Percentiles rank a stretch among this genome's conserved stretches.
These are phyloP conservation scores for Apis dorsata DNA, from an alignment of 1,140 invertebrate genomes.

Conservation along the genomic window DNA sequence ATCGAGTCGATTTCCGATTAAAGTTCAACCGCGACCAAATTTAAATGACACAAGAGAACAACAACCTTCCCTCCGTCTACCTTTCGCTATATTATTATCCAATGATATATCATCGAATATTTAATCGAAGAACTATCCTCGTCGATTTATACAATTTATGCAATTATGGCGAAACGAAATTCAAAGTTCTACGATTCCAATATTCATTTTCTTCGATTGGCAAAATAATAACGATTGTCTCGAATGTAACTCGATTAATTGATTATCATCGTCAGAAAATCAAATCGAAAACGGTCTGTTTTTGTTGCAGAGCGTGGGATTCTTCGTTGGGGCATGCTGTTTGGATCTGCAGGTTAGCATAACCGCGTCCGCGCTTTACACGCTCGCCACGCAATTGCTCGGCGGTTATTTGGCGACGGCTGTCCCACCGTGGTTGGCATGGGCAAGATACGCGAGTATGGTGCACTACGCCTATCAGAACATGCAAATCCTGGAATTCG, in stretches of 20 bases:
- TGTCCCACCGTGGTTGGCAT: conserved; percentile 89
- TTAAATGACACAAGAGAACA: not conserved
- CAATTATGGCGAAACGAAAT: no score
- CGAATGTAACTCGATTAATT: no score
- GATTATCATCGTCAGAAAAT: not conserved
- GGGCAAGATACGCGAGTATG: conserved; percentile 89
- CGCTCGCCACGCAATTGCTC: conserved; percentile 89
- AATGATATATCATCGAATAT: no score
- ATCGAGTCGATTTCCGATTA: not conserved
- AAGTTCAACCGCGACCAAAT: not conserved
- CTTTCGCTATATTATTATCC: no score
- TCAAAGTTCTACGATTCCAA: no score
- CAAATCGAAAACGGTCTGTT: not conserved
- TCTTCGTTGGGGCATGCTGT: conserved; percentile 91
- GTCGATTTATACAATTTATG: no score
- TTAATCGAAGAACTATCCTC: no score
- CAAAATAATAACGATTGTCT: no score
- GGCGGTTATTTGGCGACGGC: conserved; percentile 90
- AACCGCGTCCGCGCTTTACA: conserved; percentile 89
- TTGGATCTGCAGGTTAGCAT: conserved; percentile 91
- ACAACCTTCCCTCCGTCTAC: not conserved
- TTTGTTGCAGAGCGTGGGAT: conserved; percentile 86
- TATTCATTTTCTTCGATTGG: no score
- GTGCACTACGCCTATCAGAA: conserved; percentile 93
- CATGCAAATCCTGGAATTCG: conserved; percentile 92